phyloP scores from a whole-genome alignment of 2,888 invertebrate species.

The Caenorhabditis virilis region DNA sequence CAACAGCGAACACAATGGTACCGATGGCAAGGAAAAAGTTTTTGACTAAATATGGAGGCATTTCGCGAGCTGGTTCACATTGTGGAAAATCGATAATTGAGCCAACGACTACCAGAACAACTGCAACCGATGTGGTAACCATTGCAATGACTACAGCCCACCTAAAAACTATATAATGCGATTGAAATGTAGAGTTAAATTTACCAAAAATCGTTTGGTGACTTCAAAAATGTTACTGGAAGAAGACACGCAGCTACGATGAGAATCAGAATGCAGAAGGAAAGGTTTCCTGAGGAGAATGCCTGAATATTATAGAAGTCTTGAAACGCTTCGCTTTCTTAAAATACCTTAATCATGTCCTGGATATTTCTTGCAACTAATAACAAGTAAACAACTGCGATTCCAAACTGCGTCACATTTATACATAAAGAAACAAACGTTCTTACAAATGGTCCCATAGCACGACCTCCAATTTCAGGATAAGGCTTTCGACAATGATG shows the following conservation, averaged over 20 bases:
- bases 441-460: conserved; percentile 49
- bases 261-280: conserved; percentile 61
- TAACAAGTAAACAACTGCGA: conserved; percentile 61
- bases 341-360: conserved; percentile 56
- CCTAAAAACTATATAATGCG: conserved; percentile 39
- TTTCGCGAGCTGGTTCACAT: conserved; percentile 40
- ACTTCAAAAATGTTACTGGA: conserved; percentile 64
- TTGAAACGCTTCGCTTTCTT: too few species aligned
- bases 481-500: conserved; percentile 62
- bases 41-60: conserved; percentile 49
- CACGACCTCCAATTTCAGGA: conserved; percentile 60
- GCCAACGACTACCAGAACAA: conserved; percentile 61
- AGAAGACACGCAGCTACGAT: conserved; percentile 60
- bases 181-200: not conserved
- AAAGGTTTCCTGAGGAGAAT: conserved; percentile 42
- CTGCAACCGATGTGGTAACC: conserved; percentile 64
- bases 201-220: conserved; percentile 66
- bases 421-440: conserved; percentile 56
- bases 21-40: conserved; percentile 66
- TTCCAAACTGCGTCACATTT: conserved; percentile 63
- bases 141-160: conserved; percentile 66
- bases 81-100: conserved; percentile 52
- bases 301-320: conserved; percentile 35
- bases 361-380: conserved; percentile 65
- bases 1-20: conserved; percentile 64